phyloP scores from a whole-genome alignment of 2,888 invertebrate genomes.

The Monochamus alternatus region DNA sequence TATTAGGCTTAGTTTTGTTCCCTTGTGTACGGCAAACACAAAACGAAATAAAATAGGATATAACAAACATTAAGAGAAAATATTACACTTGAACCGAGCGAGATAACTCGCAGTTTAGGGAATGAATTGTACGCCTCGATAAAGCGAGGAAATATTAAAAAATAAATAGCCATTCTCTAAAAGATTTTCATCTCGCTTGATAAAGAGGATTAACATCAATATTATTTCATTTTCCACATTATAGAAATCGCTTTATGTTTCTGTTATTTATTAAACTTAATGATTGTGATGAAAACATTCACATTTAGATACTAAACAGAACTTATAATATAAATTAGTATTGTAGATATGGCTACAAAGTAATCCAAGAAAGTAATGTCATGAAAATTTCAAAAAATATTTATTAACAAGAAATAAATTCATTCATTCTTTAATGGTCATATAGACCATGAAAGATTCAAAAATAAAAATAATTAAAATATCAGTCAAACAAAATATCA shows the following conservation, averaged over 20 bases:
- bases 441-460: too few relatives aligned
- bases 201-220: not conserved
- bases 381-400: too few relatives aligned
- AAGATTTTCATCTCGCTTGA: not conserved
- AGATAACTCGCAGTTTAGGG: conserved; percentile 28
- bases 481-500: too few relatives aligned
- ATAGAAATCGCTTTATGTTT: not conserved
- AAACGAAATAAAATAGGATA: conserved; percentile 43
- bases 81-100: conserved; percentile 28
- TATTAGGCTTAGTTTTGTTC: conserved; percentile 46
- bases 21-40: conserved; percentile 40
- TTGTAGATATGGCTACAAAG: too few relatives aligned
- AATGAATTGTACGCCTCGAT: conserved; percentile 10
- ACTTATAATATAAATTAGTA: too few relatives aligned
- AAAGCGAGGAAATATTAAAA: conserved; percentile 10
- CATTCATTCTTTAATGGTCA: too few relatives aligned
- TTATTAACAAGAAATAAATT: too few relatives aligned
- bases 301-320: too few relatives aligned
- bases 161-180: not conserved
- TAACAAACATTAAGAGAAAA: conserved; percentile 38
- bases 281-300: not conserved
- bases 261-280: not conserved
- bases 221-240: conserved; percentile 3
- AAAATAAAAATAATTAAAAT: too few relatives aligned
- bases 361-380: too few relatives aligned